A percentile compares a stretch with the other conserved stretches of the same genome.
These are phyloP conservation scores for Gymnogyps californianus DNA, from an alignment of 2,113 vertebrate species.

Conservation along the genomic window DNA sequence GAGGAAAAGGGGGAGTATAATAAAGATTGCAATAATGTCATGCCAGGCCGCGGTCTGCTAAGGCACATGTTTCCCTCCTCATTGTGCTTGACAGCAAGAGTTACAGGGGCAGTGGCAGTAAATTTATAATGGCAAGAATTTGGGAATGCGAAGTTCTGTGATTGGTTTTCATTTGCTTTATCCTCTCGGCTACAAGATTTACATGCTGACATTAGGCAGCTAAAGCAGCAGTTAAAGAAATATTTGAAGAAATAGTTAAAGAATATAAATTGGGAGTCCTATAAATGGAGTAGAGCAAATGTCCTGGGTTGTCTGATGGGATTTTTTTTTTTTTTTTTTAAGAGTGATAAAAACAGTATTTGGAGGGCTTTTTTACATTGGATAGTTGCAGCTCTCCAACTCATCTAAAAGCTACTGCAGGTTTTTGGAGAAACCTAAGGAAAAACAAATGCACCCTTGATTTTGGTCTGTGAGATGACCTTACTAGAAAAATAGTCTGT, in stretches of 20 bases:
- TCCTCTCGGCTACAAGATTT: constrained; percentile 17
- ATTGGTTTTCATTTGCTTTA: constrained; percentile 39
- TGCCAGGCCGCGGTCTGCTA: not conserved
- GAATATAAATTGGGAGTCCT: not conserved
- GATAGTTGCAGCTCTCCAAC: not conserved
- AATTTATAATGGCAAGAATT: constrained; percentile 3
- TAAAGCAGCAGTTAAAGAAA: not conserved
- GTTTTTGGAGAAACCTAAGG: not conserved
- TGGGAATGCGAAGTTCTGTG: not conserved
- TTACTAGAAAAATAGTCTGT: not conserved
- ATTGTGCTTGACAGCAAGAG: not conserved
- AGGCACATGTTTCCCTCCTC: not conserved
- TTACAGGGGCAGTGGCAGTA: not conserved
- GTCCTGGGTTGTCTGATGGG: not conserved
- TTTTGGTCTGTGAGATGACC: not conserved
- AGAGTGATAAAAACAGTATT: not conserved
- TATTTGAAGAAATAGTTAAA: not conserved
- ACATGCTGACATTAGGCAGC: not conserved
- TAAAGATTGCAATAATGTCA: not conserved
- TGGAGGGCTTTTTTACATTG: not conserved
- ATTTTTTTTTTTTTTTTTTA: not conserved
- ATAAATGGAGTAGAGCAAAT: not conserved
- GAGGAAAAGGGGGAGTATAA: not conserved
- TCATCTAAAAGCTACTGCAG: not conserved
- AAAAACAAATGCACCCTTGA: not conserved